Evolutionary conservation across 2,888 invertebrate species (phyloP).

Genomic region (Mactromeris polynyma): DNA sequence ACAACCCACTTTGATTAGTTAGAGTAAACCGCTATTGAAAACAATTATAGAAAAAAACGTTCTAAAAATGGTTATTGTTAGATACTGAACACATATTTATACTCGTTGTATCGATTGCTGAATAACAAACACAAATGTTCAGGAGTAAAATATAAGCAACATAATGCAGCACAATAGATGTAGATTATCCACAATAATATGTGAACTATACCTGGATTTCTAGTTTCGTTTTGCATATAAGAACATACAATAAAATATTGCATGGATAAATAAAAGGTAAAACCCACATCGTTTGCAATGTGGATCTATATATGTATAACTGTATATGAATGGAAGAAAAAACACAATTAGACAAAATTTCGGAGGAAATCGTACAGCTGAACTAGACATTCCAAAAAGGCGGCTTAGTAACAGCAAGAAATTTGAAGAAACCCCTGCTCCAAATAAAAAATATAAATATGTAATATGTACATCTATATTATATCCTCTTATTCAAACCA

Average conservation of each 20-base stretch:
- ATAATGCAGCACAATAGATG: constrained; percentile 31
- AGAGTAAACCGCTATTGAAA: neutral
- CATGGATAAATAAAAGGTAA: neutral
- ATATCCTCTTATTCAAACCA: neutral
- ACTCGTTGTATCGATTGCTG: neutral
- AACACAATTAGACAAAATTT: neutral
- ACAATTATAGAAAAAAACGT: neutral
- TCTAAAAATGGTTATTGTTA: neutral
- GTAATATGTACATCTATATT: constrained; percentile 30
- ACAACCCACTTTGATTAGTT: neutral
- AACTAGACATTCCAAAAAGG: neutral
- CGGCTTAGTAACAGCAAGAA: neutral
- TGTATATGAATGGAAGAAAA: neutral
- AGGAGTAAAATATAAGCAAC: neutral
- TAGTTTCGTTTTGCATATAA: constrained; percentile 31
- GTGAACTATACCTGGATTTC: constrained; percentile 29
- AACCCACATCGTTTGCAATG: neutral
- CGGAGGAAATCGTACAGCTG: neutral
- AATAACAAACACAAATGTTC: neutral
- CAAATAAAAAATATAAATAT: constrained; percentile 38
- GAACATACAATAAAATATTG: neutral
- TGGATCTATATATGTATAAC: neutral
- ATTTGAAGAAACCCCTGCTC: constrained; percentile 11
- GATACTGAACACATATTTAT: neutral
- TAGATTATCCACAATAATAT: neutral